Evolutionary conservation across 2,888 invertebrate genomes (phyloP).

Genomic region (Drosophila hamatofila): DNA sequence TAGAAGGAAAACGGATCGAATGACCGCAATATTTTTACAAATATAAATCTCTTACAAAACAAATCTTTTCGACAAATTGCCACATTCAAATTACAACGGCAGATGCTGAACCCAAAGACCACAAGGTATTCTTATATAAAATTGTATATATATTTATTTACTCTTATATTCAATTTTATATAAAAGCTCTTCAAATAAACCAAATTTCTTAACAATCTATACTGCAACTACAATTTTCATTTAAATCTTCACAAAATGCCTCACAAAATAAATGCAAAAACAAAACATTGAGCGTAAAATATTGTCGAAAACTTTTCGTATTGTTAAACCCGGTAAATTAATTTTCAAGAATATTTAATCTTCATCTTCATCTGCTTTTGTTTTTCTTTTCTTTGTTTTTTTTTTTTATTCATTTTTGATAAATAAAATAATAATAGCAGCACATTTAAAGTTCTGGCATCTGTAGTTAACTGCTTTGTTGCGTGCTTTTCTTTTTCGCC

Average conservation of each 20-base stretch:
- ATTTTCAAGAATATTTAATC: constrained; percentile 9
- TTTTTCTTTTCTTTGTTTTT: not conserved
- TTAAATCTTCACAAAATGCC: not conserved
- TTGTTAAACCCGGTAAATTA: not conserved
- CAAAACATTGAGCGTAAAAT: not conserved
- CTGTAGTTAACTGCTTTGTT: constrained; percentile 20
- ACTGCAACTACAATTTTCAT: too few species aligned
- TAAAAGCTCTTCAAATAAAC: not conserved
- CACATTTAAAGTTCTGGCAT: constrained; percentile 26
- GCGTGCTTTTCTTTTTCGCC: constrained; percentile 19
- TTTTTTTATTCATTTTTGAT: not conserved
- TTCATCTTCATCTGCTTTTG: not conserved
- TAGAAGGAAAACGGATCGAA: not conserved
- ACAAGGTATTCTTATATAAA: too few species aligned
- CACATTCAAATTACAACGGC: too few species aligned
- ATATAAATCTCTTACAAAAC: too few species aligned
- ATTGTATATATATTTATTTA: too few species aligned
- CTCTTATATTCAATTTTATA: too few species aligned
- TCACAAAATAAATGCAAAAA: not conserved
- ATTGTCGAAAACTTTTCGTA: not conserved
- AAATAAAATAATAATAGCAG: constrained; percentile 5
- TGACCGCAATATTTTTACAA: not conserved
- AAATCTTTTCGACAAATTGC: too few species aligned
- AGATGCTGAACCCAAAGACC: too few species aligned
- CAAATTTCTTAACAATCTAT: not conserved